Percentiles rank a stretch among this genome's conserved stretches.
Conservation (phyloP, 1,140 invertebrate genomes). For the Teleopsis dalmanni region DNA sequence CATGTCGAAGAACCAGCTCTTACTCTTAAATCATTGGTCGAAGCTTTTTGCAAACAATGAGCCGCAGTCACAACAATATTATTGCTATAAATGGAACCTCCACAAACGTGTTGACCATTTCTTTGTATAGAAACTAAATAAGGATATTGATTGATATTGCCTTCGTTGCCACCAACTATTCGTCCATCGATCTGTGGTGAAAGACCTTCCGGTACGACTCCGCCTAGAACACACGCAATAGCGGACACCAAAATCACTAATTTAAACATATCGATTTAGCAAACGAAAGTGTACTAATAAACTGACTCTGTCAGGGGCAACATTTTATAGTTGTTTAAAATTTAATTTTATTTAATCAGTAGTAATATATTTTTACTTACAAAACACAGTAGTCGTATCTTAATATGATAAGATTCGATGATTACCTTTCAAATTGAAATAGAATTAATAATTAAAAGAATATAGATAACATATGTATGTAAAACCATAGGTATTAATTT, state of each 20-base stretch:
- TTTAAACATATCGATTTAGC: too few species aligned
- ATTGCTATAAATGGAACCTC: slow-evolving; percentile 34
- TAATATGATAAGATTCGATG: too few species aligned
- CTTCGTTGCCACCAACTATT: slow-evolving; percentile 24
- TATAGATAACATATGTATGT: too few species aligned
- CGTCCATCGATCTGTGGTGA: slow-evolving; percentile 24
- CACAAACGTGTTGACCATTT: slow-evolving; percentile 45
- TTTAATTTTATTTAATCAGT: background rate
- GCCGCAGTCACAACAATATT: slow-evolving; percentile 2
- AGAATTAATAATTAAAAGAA: too few species aligned
- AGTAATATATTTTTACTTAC: background rate
- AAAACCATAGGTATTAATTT: too few species aligned
- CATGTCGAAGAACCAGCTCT: slow-evolving; percentile 1
- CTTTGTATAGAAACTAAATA: slow-evolving; percentile 23
- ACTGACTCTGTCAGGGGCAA: too few species aligned
- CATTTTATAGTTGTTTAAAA: background rate
- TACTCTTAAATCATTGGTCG: background rate
- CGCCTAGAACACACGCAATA: slow-evolving; percentile 27
- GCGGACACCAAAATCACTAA: slow-evolving; percentile 38
- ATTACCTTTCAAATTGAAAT: too few species aligned
- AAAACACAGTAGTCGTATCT: too few species aligned
- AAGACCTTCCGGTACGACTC: slow-evolving; percentile 28
- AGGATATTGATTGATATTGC: slow-evolving; percentile 19
- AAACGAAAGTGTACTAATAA: too few species aligned
- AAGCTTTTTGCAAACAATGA: slow-evolving; percentile 14